A percentile compares a stretch with the other conserved stretches of the same genome.
Evolutionary conservation across 2,888 invertebrate species (phyloP).

Genomic region (Eupithecia dodoneata): DNA sequence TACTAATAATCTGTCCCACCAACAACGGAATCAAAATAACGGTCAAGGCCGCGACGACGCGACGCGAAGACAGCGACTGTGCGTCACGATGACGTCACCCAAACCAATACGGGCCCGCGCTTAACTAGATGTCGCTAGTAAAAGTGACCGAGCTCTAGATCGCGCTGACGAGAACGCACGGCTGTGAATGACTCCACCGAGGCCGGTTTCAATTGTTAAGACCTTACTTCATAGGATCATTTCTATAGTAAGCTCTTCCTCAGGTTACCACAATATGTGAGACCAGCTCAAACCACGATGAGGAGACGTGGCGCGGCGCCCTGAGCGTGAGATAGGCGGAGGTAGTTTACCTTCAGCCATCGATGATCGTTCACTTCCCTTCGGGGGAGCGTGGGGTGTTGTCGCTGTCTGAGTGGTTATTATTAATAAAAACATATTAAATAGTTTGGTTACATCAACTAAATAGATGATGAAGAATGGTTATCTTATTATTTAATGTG

Average conservation of each 20-base stretch:
- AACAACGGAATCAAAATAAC: too few relatives aligned
- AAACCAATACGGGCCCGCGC: neutral
- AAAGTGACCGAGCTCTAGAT: constrained; percentile 25
- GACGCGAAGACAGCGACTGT: too few relatives aligned
- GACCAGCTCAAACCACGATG: constrained; percentile 44
- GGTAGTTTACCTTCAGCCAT: constrained; percentile 42
- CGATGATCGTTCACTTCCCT: constrained; percentile 53
- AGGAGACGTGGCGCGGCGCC: constrained; percentile 51
- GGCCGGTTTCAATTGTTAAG: constrained; percentile 25
- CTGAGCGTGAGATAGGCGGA: constrained; percentile 51
- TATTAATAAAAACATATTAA: too few relatives aligned
- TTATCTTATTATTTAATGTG: too few relatives aligned
- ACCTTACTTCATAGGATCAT: constrained; percentile 54
- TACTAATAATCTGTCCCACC: too few relatives aligned
- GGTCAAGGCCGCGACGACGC: too few relatives aligned
- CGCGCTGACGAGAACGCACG: constrained; percentile 35
- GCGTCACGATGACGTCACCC: neutral
- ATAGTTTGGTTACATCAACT: too few relatives aligned
- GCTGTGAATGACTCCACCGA: neutral
- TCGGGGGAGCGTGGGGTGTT: constrained; percentile 44
- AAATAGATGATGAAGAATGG: too few relatives aligned
- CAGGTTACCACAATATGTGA: constrained; percentile 34
- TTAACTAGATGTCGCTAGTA: constrained; percentile 30
- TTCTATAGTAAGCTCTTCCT: constrained; percentile 52
- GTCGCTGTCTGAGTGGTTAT: constrained; percentile 39